Conservation (phyloP, 2,113 vertebrate genomes). For the Etia nguti region DNA sequence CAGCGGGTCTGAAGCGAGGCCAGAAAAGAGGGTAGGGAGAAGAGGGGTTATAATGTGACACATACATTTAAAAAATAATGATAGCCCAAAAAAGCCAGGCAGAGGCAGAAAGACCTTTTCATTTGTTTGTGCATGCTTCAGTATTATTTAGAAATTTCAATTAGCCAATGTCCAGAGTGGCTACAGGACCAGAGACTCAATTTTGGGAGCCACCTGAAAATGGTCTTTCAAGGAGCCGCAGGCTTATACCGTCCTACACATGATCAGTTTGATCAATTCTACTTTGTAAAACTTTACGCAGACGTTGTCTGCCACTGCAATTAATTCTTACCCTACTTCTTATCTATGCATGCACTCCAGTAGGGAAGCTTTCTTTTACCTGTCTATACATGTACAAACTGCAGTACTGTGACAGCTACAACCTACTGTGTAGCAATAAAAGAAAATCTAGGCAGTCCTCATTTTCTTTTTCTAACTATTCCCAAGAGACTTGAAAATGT, state of each 20-base stretch:
- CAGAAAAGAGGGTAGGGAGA: background rate
- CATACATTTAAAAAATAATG: background rate
- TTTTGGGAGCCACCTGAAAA: background rate
- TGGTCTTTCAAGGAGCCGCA: background rate
- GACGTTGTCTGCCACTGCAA: background rate
- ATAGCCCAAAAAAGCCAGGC: background rate
- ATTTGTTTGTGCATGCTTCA: background rate
- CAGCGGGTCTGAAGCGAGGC: slow-evolving; percentile 77
- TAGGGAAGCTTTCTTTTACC: background rate
- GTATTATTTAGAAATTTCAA: background rate
- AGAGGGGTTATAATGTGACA: background rate
- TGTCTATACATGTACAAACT: background rate
- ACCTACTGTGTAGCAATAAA: background rate
- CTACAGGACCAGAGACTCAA: background rate
- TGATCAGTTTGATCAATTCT: background rate
- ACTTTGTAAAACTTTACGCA: background rate
- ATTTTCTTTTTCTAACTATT: background rate
- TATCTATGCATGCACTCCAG: background rate
- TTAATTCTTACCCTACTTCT: background rate
- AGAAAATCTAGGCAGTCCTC: background rate
- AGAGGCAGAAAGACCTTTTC: background rate
- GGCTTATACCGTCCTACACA: background rate
- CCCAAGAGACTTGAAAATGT: background rate
- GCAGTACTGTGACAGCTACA: background rate
- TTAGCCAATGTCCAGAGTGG: background rate